Conservation (phyloP, 1,140 invertebrate species). For the Eupristina koningsbergeri region DNA sequence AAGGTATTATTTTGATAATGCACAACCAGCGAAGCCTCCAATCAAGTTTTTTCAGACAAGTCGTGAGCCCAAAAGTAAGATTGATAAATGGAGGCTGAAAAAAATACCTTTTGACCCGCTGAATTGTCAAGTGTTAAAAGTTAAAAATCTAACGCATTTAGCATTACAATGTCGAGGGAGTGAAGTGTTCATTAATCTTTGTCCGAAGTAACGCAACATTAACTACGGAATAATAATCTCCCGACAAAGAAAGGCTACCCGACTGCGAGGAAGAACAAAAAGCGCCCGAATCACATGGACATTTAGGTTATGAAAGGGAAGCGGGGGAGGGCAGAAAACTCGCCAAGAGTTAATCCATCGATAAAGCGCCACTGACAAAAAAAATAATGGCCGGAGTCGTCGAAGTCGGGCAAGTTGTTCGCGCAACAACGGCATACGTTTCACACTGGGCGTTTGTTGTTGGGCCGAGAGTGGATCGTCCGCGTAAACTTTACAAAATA, state of each 20-base stretch:
- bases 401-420: slow-evolving; percentile 3
- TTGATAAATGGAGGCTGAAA: no score
- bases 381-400: neutral
- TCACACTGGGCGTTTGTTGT: slow-evolving; percentile 51
- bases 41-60: no score
- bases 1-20: no score
- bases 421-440: slow-evolving; percentile 59
- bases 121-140: neutral
- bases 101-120: no score
- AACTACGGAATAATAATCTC: slow-evolving; percentile 23
- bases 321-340: neutral
- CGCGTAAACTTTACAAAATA: slow-evolving; percentile 57
- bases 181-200: slow-evolving; percentile 20
- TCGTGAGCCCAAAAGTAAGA: no score
- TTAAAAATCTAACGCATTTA: neutral
- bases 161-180: neutral
- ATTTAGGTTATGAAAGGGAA: neutral
- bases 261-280: slow-evolving; percentile 19
- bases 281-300: slow-evolving; percentile 1
- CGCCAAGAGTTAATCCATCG: slow-evolving; percentile 39
- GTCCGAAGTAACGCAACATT: neutral
- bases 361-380: slow-evolving; percentile 17
- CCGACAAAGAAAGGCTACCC: neutral
- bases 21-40: no score
- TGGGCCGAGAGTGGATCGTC: slow-evolving; percentile 23